These are phyloP conservation scores for Heterochromis multidens DNA, from an alignment of 2,113 vertebrate species.

Conservation along the genomic window DNA sequence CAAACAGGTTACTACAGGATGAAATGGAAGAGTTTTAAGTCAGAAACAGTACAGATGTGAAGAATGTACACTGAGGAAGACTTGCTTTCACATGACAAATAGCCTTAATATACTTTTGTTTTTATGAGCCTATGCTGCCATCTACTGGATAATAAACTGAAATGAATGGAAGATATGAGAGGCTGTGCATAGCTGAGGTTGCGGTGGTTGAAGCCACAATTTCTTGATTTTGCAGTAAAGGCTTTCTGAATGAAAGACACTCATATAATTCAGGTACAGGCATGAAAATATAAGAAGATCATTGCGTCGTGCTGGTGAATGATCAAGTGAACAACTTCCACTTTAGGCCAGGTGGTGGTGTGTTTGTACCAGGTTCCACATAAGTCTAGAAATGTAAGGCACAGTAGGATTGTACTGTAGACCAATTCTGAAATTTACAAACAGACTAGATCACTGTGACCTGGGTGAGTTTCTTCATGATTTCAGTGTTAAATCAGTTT, in stretches of 20 bases:
- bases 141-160: conserved; percentile 46
- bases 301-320: background rate
- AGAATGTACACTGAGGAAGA: background rate
- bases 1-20: background rate
- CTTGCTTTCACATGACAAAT: background rate
- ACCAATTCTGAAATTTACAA: background rate
- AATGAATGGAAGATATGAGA: background rate
- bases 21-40: background rate
- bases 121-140: conserved; percentile 55
- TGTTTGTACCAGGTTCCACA: conserved; percentile 31
- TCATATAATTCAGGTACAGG: fast-evolving
- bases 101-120: background rate
- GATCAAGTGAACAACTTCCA: background rate
- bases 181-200: background rate
- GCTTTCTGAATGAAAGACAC: background rate
- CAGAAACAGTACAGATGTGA: background rate
- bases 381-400: background rate
- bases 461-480: background rate
- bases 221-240: background rate
- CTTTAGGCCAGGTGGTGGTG: conserved; percentile 61
- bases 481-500: background rate
- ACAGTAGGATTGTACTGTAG: background rate
- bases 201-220: background rate
- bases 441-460: background rate
- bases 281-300: background rate